phyloP scores from a whole-genome alignment of 2,797 vertebrate species.

The Hippoglossus hippoglossus region DNA sequence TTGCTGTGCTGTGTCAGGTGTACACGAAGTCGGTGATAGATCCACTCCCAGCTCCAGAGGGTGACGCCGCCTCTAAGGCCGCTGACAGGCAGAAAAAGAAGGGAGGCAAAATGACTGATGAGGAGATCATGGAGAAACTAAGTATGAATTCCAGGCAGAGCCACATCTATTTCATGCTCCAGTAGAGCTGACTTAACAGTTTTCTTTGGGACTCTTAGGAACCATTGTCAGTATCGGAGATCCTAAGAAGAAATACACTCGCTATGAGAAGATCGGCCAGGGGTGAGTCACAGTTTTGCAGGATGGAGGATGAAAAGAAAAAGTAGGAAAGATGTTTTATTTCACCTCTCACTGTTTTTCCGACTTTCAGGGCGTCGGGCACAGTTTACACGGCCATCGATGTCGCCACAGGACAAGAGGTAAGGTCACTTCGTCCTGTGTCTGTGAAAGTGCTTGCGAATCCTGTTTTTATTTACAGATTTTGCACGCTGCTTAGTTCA shows the following conservation, averaged over 20 bases:
- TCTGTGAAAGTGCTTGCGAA: neutral
- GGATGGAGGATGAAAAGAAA: neutral
- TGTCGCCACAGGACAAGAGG: slow-evolving; percentile 96
- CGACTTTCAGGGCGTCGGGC: slow-evolving; percentile 91
- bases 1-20: slow-evolving; percentile 79
- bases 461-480: neutral
- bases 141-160: slow-evolving; percentile 79
- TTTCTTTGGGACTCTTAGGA: slow-evolving; percentile 53
- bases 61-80: slow-evolving; percentile 84
- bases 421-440: slow-evolving; percentile 60
- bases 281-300: slow-evolving; percentile 86
- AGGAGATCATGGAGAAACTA: slow-evolving; percentile 99
- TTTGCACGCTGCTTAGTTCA: neutral
- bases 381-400: slow-evolving; percentile 98
- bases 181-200: neutral
- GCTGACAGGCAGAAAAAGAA: slow-evolving; percentile 92
- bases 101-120: slow-evolving; percentile 96
- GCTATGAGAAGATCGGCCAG: slow-evolving; percentile 98
- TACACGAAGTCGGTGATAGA: slow-evolving; percentile 96
- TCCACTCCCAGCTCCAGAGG: slow-evolving; percentile 87
- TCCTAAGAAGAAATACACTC: slow-evolving; percentile 98
- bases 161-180: slow-evolving; percentile 2
- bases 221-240: slow-evolving; percentile 97
- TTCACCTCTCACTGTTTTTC: neutral
- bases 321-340: neutral